A percentile compares a stretch with the other conserved stretches of the same genome.
phyloP scores from a whole-genome alignment of 2,888 invertebrate species.

The Asteroscopus sphinx region DNA sequence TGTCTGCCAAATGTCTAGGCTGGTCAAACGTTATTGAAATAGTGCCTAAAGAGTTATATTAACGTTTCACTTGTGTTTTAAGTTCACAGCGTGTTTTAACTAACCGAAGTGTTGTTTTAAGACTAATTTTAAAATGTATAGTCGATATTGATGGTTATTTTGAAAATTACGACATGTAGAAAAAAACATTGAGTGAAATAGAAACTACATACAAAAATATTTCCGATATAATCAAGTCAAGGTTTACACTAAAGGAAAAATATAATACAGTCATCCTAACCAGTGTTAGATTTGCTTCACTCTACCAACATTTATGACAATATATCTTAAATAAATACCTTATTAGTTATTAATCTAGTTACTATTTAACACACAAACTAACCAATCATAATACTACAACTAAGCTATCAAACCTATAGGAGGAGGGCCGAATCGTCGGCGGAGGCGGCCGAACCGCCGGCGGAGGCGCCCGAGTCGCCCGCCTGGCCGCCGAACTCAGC shows the following conservation, averaged over 20 bases:
- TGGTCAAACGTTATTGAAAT: conserved; percentile 3
- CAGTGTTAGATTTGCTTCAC: too few relatives aligned
- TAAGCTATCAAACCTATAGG: conserved; percentile 62
- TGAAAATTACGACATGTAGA: too few relatives aligned
- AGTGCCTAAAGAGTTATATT: conserved; percentile 19
- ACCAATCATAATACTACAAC: conserved; percentile 26
- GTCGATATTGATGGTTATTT: too few relatives aligned
- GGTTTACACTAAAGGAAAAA: background rate
- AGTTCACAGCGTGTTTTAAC: conserved; percentile 37
- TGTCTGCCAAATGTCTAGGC: too few relatives aligned
- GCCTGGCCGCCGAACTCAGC: conserved; percentile 93
- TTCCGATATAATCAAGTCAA: background rate
- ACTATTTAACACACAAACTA: background rate
- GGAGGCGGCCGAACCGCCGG: conserved; percentile 73
- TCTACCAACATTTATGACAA: too few relatives aligned
- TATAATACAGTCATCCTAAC: background rate
- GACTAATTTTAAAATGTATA: conserved; percentile 20
- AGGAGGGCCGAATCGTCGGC: conserved; percentile 80
- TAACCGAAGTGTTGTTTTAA: conserved; percentile 28
- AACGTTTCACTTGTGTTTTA: conserved; percentile 36
- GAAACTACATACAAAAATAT: background rate
- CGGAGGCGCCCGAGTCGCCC: conserved; percentile 78
- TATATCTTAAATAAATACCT: too few relatives aligned
- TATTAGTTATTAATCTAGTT: too few relatives aligned
- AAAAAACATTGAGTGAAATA: background rate